A percentile compares a stretch with the other conserved stretches of the same genome.
Conservation (phyloP, 1,140 invertebrate genomes). For the Tetramorium parvispinum region DNA sequence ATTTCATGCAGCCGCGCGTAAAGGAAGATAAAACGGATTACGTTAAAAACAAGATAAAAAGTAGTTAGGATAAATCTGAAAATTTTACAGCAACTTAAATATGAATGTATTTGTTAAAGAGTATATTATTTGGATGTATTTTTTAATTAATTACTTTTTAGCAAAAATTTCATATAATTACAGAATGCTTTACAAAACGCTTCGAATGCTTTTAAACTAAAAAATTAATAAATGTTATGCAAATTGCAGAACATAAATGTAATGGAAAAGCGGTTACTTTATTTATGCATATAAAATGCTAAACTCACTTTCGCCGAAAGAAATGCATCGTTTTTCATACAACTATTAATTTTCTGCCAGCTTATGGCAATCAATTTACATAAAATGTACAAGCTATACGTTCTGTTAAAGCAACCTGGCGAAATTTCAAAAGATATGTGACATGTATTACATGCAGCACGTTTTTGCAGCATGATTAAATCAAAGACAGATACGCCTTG, state of each 20-base stretch:
- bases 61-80: not conserved
- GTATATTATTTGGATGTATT: not conserved
- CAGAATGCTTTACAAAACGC: not conserved
- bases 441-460: not conserved
- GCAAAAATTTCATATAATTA: not conserved
- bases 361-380: constrained; percentile 38
- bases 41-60: not conserved
- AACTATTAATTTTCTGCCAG: not conserved
- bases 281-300: not conserved
- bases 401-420: constrained; percentile 28
- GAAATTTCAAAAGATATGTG: not conserved
- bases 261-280: not conserved
- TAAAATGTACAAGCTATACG: constrained; percentile 49
- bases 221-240: not conserved
- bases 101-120: not conserved
- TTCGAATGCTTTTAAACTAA: not conserved
- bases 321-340: constrained; percentile 12
- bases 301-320: constrained; percentile 34
- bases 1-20: constrained; percentile 43
- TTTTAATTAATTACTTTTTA: not conserved
- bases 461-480: constrained; percentile 21
- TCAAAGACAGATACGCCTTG: not conserved
- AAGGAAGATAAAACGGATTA: constrained; percentile 45
- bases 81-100: constrained; percentile 2
- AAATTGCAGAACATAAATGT: not conserved